Evolutionary conservation across 2,797 vertebrate species (phyloP).

Genomic region (Selene dorsalis): DNA sequence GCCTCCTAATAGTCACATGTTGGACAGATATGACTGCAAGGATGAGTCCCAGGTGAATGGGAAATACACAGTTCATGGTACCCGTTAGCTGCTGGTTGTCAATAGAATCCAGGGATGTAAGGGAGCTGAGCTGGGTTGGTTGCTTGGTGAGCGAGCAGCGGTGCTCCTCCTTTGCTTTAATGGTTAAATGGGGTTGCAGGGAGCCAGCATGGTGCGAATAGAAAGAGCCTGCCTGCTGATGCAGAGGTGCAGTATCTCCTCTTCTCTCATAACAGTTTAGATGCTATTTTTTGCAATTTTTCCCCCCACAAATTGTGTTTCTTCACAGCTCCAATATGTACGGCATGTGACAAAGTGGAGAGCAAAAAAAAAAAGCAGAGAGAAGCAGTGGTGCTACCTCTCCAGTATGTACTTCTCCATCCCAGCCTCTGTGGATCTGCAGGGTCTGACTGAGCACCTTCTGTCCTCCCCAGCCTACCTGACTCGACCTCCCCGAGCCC

Average conservation of each 20-base stretch:
- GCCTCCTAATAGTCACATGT: constrained; percentile 70
- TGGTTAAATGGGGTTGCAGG: constrained; percentile 57
- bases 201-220: constrained; percentile 55
- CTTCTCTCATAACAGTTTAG: constrained; percentile 32
- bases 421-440: constrained; percentile 41
- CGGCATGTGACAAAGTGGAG: constrained; percentile 4
- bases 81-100: constrained; percentile 68
- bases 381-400: constrained; percentile 10
- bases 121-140: constrained; percentile 37
- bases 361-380: constrained; percentile 14
- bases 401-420: constrained; percentile 24
- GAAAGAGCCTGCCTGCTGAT: constrained; percentile 50
- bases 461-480: constrained; percentile 46
- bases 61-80: constrained; percentile 55
- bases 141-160: constrained; percentile 43
- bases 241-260: constrained; percentile 36
- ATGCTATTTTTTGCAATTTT: constrained; percentile 21
- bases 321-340: not conserved
- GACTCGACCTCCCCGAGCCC: constrained; percentile 54
- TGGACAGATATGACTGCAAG: constrained; percentile 67
- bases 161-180: constrained; percentile 53
- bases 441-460: constrained; percentile 60
- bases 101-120: constrained; percentile 56
- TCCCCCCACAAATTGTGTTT: not conserved
- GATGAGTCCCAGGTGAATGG: constrained; percentile 74